Conservation (phyloP, 2,113 vertebrate genomes). For the Halcyon senegalensis region DNA sequence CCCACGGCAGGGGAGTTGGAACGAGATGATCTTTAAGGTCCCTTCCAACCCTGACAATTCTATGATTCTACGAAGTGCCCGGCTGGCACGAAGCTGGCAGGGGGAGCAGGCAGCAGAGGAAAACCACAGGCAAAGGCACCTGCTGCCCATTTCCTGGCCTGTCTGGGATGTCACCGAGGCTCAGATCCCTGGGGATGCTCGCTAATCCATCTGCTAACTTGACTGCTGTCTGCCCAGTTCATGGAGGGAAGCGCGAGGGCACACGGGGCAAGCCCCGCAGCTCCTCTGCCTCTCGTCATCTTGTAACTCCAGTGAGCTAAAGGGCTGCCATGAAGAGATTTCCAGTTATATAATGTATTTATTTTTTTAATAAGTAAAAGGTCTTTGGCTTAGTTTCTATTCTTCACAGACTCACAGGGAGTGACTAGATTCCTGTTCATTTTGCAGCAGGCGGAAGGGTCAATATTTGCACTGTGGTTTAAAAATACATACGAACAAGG, state of each 20-base stretch:
- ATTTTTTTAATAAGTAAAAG: background rate
- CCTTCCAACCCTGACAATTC: too few relatives aligned
- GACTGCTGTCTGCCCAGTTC: background rate
- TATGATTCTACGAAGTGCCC: too few relatives aligned
- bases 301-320: background rate
- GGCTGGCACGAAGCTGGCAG: rapidly evolving
- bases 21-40: too few relatives aligned
- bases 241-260: background rate
- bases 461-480: conserved; percentile 61
- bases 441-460: conserved; percentile 7
- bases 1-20: too few relatives aligned
- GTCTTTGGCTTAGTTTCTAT: conserved; percentile 31
- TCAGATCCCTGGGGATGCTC: background rate
- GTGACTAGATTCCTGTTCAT: conserved; percentile 47
- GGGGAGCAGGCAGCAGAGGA: background rate
- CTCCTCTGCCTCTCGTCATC: background rate
- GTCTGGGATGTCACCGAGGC: rapidly evolving
- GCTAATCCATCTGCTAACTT: background rate
- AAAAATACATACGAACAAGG: conserved; percentile 23
- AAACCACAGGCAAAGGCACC: background rate
- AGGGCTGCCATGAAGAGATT: background rate
- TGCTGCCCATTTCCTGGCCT: background rate
- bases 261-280: background rate
- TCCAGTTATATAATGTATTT: background rate
- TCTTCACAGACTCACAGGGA: conserved; percentile 16